A percentile compares a stretch with the other conserved stretches of the same genome.
Conservation (phyloP, 2,797 vertebrate genomes). For the Percopsis omiscomaycus region DNA sequence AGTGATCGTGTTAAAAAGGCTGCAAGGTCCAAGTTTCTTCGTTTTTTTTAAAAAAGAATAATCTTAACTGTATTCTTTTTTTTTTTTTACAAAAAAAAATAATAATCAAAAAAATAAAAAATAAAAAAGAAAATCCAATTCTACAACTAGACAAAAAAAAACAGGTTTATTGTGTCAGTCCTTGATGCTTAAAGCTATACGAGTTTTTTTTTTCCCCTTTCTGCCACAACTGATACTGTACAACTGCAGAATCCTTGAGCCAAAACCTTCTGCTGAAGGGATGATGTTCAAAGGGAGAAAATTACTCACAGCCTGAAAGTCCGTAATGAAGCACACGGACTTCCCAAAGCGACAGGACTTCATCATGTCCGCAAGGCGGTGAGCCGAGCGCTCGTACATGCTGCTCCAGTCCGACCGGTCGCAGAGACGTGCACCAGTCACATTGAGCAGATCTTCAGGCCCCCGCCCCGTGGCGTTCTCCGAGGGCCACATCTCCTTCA, state of each 20-base stretch:
- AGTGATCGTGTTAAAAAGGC: constrained; percentile 45
- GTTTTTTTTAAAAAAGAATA: constrained; percentile 45
- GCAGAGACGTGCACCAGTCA: not conserved
- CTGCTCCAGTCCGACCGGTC: constrained; percentile 50
- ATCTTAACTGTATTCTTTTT: constrained; percentile 33
- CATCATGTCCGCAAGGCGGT: constrained; percentile 64
- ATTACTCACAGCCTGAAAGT: constrained; percentile 76
- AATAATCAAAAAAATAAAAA: constrained; percentile 36
- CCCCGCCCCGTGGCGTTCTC: constrained; percentile 30
- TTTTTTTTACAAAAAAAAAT: constrained; percentile 46
- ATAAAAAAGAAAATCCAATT: constrained; percentile 52
- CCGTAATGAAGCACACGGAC: constrained; percentile 58
- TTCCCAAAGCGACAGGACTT: constrained; percentile 66
- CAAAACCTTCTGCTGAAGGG: constrained; percentile 72
- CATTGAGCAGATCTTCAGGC: constrained; percentile 42
- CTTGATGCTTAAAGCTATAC: constrained; percentile 71
- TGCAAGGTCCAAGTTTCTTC: constrained; percentile 34
- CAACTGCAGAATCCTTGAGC: constrained; percentile 65
- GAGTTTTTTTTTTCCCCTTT: constrained; percentile 69
- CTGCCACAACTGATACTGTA: constrained; percentile 71
- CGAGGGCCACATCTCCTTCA: constrained; percentile 29
- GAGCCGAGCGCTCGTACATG: constrained; percentile 41
- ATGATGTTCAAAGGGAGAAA: constrained; percentile 80
- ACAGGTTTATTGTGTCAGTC: constrained; percentile 43
- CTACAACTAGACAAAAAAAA: constrained; percentile 55